These are phyloP conservation scores for Xestia ashworthii DNA, from an alignment of 2,888 invertebrate genomes.

Conservation along the genomic window DNA sequence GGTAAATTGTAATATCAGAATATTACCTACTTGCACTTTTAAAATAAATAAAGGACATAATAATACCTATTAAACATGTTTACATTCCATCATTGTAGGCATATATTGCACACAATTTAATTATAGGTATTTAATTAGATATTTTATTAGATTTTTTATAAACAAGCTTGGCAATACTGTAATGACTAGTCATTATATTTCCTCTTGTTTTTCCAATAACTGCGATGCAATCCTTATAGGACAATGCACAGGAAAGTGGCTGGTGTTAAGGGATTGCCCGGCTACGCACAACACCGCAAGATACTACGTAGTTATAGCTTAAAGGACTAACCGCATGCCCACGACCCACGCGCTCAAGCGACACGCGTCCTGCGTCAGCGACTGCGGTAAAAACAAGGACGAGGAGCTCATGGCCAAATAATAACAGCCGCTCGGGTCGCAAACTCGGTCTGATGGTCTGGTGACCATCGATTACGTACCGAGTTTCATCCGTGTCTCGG, in stretches of 20 bases:
- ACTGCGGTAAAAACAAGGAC: too few relatives aligned
- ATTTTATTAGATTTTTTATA: slow-evolving; percentile 20
- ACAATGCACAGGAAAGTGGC: slow-evolving; percentile 35
- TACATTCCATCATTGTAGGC: background rate
- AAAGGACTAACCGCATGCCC: background rate
- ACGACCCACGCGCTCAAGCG: background rate
- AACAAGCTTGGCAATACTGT: slow-evolving; percentile 10
- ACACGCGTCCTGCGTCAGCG: background rate
- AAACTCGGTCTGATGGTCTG: too few relatives aligned
- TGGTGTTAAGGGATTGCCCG: slow-evolving; percentile 20
- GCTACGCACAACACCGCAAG: slow-evolving; percentile 1
- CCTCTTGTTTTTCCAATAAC: slow-evolving; percentile 46
- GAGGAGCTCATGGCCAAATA: too few relatives aligned
- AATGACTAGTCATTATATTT: slow-evolving; percentile 13
- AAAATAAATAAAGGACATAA: background rate
- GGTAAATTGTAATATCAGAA: background rate
- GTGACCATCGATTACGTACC: too few relatives aligned
- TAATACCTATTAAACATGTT: background rate
- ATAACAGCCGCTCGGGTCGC: too few relatives aligned
- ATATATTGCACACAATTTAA: background rate
- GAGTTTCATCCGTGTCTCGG: too few relatives aligned
- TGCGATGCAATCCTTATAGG: slow-evolving; percentile 8
- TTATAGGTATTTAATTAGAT: slow-evolving; percentile 7
- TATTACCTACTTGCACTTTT: background rate
- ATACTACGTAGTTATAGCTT: slow-evolving; percentile 19